Conservation (phyloP, 92 coral and sea anemone species). For the Meandrina meandrites region DNA sequence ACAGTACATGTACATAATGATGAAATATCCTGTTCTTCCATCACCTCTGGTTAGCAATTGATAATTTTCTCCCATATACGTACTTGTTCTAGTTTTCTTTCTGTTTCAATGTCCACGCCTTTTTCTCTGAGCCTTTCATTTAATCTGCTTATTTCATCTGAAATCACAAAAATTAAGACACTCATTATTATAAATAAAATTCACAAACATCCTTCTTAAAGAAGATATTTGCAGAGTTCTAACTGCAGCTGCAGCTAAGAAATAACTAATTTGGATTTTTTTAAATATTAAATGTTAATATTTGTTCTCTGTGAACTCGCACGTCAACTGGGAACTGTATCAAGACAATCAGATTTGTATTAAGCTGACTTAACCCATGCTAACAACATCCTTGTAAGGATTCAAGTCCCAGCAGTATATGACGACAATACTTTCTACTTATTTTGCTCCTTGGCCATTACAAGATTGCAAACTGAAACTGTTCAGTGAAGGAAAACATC, state of each 20-base stretch:
- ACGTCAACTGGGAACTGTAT: background rate
- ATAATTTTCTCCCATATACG: background rate
- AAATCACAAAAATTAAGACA: background rate
- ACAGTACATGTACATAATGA: too few relatives aligned
- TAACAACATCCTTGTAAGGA: too few relatives aligned
- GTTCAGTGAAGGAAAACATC: too few relatives aligned
- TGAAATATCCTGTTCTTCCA: too few relatives aligned
- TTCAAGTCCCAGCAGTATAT: too few relatives aligned
- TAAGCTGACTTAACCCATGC: background rate
- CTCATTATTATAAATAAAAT: background rate
- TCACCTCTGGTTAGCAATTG: background rate
- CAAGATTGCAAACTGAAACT: too few relatives aligned
- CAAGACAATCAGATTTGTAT: background rate
- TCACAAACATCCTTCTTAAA: background rate
- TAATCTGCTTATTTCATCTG: slow-evolving; percentile 71
- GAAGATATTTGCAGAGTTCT: background rate
- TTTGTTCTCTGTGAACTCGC: too few relatives aligned
- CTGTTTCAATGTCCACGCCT: slow-evolving; percentile 86
- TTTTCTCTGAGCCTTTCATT: slow-evolving; percentile 80
- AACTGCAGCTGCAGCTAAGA: background rate
- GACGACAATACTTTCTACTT: too few relatives aligned
- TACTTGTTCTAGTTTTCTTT: slow-evolving; percentile 84
- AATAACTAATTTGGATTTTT: too few relatives aligned
- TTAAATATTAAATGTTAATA: too few relatives aligned
- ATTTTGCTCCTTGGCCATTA: too few relatives aligned